Conservation (phyloP, 2,797 vertebrate species). For the Podarcis lilfordi region DNA sequence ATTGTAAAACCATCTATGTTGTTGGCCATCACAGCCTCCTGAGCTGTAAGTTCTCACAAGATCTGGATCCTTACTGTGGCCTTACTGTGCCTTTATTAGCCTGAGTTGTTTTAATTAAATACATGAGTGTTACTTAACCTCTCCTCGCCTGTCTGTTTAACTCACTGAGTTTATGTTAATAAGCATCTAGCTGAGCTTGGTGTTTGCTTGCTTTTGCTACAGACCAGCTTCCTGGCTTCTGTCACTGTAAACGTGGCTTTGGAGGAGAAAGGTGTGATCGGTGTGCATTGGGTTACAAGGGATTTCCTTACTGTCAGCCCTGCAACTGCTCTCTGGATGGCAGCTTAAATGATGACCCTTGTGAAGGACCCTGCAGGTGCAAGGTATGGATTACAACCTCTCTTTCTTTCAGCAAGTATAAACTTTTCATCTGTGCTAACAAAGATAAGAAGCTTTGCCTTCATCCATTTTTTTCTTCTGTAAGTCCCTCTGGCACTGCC, state of each 20-base stretch:
- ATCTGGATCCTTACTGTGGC: too few relatives aligned
- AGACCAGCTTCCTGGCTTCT: slow-evolving; percentile 87
- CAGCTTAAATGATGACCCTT: slow-evolving; percentile 90
- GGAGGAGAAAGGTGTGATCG: slow-evolving; percentile 86
- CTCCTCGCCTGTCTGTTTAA: too few relatives aligned
- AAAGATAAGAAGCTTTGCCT: neutral
- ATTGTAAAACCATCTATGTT: too few relatives aligned
- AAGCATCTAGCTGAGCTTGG: neutral
- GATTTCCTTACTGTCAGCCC: slow-evolving; percentile 86
- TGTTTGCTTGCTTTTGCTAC: slow-evolving; percentile 17
- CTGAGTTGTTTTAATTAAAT: too few relatives aligned
- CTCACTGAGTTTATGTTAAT: too few relatives aligned
- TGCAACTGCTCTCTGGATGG: slow-evolving; percentile 91
- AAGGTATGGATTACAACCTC: slow-evolving; percentile 82
- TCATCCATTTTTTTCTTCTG: neutral
- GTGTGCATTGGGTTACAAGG: slow-evolving; percentile 89
- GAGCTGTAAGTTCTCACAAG: too few relatives aligned
- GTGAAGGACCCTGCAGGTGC: slow-evolving; percentile 88
- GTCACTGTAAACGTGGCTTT: slow-evolving; percentile 91
- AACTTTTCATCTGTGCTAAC: neutral
- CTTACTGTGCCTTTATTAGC: too few relatives aligned
- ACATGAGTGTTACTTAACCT: too few relatives aligned
- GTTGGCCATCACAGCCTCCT: too few relatives aligned
- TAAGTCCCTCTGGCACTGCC: neutral
- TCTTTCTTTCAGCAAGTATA: neutral